Evolutionary conservation across 2,113 vertebrate species (phyloP), one percentile per base, ranked within the genome.

Genomic region (Toxostoma redivivum): DNA sequence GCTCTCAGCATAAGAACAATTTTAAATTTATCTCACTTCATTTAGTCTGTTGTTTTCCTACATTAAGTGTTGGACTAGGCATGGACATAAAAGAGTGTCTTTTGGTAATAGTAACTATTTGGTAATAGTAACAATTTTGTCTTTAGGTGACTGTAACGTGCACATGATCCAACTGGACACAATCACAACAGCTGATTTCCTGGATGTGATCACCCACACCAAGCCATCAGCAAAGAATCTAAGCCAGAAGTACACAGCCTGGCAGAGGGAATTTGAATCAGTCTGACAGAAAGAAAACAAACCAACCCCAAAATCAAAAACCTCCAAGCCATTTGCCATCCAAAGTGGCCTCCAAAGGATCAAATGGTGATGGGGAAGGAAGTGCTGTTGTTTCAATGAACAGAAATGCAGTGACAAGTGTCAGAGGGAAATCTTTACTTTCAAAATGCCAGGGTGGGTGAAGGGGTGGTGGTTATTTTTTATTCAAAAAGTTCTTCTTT

Each of bases 231-330:
- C 98, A 15, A 98, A 98, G 94, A 99, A 97, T 58, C 95, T 99
- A 44, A 98, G 97, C n/a, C 97, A 98, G 74, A 99, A 97, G 96
- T 99, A 99, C 87, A 85, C 89, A 1, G 98, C 98, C 85, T 99
- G 99, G 99, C 98, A 99, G 97, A 98, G 64, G 67, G 98, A 99
- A 65, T 99, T 99, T 10, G 97, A 99, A 94, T 99, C 99, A 7
- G 99, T 99, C 15, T 99, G 60, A 80, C 12, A 73, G 60, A 27
- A 66, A n/a, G 33, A 40, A 37, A 5, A 2, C 11, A 31, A 69
- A 50, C 15, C 0, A 18, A 9, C 2, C n/a, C 7, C 1, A 22
- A 79, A 60, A 35, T 2, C 33, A 21, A 53, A 69, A 91, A 56
- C 12, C 8, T 88, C 8, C 28, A 58, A 40, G 30, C 19, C 33